Conservation (phyloP, 2,888 invertebrate species). For the Antitype chi region DNA sequence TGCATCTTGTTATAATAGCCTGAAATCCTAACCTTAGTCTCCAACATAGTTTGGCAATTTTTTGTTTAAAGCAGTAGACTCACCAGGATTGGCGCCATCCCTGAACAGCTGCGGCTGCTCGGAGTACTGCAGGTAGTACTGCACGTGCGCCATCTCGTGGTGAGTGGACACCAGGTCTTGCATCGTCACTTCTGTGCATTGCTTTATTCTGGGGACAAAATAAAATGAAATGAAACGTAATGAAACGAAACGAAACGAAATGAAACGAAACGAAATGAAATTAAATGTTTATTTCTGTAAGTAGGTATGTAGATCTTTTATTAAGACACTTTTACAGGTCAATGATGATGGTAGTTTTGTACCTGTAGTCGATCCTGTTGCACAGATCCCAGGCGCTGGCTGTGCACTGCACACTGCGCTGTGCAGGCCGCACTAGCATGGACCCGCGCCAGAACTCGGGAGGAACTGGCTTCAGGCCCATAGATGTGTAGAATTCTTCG, state of each 20-base stretch:
- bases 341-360: not conserved
- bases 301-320: too few relatives aligned
- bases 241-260: too few relatives aligned
- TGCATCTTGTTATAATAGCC: not conserved
- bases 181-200: conserved; percentile 95
- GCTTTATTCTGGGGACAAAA: conserved; percentile 91
- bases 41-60: not conserved
- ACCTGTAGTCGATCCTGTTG: conserved; percentile 96
- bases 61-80: not conserved
- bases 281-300: too few relatives aligned
- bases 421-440: conserved; percentile 94
- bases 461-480: conserved; percentile 95
- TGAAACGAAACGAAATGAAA: too few relatives aligned
- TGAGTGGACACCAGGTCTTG: conserved; percentile 94
- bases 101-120: conserved; percentile 94
- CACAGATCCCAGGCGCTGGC: conserved; percentile 97
- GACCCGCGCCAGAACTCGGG: conserved; percentile 96
- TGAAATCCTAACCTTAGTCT: not conserved
- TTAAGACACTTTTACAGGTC: too few relatives aligned
- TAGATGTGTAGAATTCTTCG: conserved; percentile 95
- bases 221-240: too few relatives aligned
- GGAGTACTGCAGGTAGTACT: conserved; percentile 95
- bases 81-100: conserved; percentile 96
- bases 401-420: conserved; percentile 93
- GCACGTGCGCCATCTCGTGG: conserved; percentile 96